phyloP scores from a whole-genome alignment of 1,140 invertebrate genomes.

The Fopius arisanus region DNA sequence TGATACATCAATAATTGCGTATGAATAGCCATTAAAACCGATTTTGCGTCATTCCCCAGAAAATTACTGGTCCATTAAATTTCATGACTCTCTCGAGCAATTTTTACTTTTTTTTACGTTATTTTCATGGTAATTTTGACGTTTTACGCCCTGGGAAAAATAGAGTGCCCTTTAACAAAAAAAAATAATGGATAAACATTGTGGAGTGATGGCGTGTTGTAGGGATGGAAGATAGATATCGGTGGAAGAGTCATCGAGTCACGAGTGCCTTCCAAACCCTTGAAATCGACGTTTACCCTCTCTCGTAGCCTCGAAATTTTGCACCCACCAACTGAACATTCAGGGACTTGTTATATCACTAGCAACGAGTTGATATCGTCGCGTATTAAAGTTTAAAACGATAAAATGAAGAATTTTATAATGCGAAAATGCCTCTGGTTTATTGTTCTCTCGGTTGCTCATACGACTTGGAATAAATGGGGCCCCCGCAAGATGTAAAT shows the following conservation, averaged over 20 bases:
- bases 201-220: not conserved
- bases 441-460: not conserved
- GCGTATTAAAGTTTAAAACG: not conserved
- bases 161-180: too few relatives aligned
- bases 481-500: not conserved
- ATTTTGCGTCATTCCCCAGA: too few relatives aligned
- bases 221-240: not conserved
- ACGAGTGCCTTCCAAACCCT: conserved; percentile 2
- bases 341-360: not conserved
- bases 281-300: conserved; percentile 3
- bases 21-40: too few relatives aligned
- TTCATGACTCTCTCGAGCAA: too few relatives aligned
- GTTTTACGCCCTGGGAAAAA: too few relatives aligned
- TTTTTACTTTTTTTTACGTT: too few relatives aligned
- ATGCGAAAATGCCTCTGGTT: not conserved
- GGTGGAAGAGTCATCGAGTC: conserved; percentile 1
- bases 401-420: conserved; percentile 3
- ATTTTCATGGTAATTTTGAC: too few relatives aligned
- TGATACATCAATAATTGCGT: too few relatives aligned
- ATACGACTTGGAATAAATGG: conserved; percentile 1
- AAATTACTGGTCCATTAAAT: too few relatives aligned
- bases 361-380: not conserved
- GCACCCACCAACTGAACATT: conserved; percentile 12
- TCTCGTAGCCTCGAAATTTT: not conserved
- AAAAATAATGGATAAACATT: too few relatives aligned